Base-by-base conservation (phyloP, 2,797 vertebrate genomes). In the Enteromius afrohamiltoni region DNA sequence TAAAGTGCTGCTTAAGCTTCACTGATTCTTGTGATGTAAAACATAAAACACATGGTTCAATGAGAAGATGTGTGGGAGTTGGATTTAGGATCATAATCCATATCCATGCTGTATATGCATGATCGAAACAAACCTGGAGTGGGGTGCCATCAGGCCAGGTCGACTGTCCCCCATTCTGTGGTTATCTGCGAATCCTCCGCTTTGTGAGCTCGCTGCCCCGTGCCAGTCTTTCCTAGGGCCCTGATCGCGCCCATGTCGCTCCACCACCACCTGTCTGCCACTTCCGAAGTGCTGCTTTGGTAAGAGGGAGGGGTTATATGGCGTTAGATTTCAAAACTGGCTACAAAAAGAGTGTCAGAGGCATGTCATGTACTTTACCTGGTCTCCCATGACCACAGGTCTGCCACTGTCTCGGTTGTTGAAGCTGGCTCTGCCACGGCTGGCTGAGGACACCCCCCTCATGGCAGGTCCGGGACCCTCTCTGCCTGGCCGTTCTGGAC, bases 201-300 rank as follows among this genome's bases (percentile, higher is more conserved):
- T 94, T 86, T 97, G 98, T 19, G 97, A 96, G 83, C 94, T 89
- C 0, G 96, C 95, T 0, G 95, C 94, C 1, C 96, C 93, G 0
- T 98, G 97, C 98, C 97, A 99, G 6, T 98, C 97, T 93, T 99
- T 99, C 85, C 98, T 96, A 91, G 96, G 94, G 83, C 96, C 97
- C 67, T 94, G 90, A 64, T 98, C 97, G 58, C 97, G 94, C 84
- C 95, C 92, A 1, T 97, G 97, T 45, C 97, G 95, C 81, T 98
- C 97, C 51, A 97, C 97, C 13, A 97, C 96, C 1, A 96, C 94
- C 2, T 97, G 97, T 26, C 97, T 96, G 11, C 97, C 96, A 11
- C 97, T 97, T 0, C 91, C 93, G 79, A 97, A 99, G 53, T 97
- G 94, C 96, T 98, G 88, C 62, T 84, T 17, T 67, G 11, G 85